Percentiles rank a stretch among this genome's conserved stretches.
Conservation (phyloP, 2,797 vertebrate genomes). For the Mus caroli region DNA sequence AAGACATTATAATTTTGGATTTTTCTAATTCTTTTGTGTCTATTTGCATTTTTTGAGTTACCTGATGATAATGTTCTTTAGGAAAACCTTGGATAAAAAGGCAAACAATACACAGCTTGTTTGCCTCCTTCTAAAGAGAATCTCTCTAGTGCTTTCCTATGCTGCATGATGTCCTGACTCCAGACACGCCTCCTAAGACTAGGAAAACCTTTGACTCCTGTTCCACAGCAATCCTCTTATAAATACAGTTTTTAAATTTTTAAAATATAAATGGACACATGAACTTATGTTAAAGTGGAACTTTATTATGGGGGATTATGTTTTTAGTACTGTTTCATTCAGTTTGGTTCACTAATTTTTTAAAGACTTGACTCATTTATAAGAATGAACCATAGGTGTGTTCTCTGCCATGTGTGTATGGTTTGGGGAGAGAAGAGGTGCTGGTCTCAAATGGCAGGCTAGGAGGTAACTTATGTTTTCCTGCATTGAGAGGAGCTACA, state of each 20-base stretch:
- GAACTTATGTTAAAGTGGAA: not conserved
- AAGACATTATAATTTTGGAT: not conserved
- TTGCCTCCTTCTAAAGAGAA: not conserved
- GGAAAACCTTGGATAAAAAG: not conserved
- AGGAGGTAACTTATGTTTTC: not conserved
- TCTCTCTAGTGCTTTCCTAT: not conserved
- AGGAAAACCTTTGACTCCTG: not conserved
- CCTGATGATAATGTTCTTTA: not conserved
- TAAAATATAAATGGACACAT: not conserved
- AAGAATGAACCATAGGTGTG: not conserved
- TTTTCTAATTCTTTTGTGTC: not conserved
- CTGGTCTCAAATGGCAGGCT: not conserved
- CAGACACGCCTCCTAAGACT: not conserved
- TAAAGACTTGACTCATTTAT: not conserved
- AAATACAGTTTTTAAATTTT: not conserved
- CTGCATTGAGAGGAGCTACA: not conserved
- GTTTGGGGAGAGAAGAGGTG: not conserved
- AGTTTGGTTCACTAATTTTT: not conserved
- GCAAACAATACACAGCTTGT: not conserved
- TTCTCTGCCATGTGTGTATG: not conserved
- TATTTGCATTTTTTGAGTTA: not conserved
- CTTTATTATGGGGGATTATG: not conserved
- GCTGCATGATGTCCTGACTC: not conserved
- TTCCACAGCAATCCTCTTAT: not conserved
- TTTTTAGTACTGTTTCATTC: not conserved